These are phyloP conservation scores for Neuroterus valhalla DNA, from an alignment of 1,140 invertebrate species.

Conservation along the genomic window DNA sequence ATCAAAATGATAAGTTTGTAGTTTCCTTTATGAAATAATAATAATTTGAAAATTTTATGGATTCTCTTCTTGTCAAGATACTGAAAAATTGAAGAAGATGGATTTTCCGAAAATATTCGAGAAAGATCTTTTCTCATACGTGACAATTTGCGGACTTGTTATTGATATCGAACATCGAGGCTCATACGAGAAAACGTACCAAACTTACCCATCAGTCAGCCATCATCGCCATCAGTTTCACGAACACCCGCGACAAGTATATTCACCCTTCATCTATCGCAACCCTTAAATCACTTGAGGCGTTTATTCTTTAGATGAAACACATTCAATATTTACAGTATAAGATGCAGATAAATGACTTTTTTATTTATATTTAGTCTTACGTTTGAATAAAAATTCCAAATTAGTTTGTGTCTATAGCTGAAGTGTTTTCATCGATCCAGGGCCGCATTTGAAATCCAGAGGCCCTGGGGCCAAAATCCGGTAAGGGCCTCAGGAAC, in stretches of 20 bases:
- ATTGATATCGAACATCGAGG: slow-evolving; percentile 7
- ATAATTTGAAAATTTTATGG: too few species aligned
- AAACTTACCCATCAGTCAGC: not conserved
- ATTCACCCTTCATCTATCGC: not conserved
- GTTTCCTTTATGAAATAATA: too few species aligned
- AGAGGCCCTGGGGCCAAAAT: too few species aligned
- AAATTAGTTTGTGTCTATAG: too few species aligned
- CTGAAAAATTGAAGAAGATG: not conserved
- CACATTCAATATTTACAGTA: not conserved
- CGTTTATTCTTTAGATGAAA: not conserved
- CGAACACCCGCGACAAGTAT: not conserved
- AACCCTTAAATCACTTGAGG: slow-evolving; percentile 1
- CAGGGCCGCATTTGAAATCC: too few species aligned
- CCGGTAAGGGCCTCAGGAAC: too few species aligned
- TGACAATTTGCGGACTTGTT: not conserved
- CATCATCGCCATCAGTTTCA: slow-evolving; percentile 1
- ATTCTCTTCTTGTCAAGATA: not conserved
- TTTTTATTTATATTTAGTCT: not conserved
- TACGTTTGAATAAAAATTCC: too few species aligned
- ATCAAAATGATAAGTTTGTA: too few species aligned
- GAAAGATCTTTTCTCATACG: not conserved
- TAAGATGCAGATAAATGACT: not conserved
- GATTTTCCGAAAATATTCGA: not conserved
- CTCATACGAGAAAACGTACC: not conserved
- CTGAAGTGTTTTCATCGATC: too few species aligned